Evolutionary conservation across 2,888 invertebrate genomes (phyloP).

Genomic region (Carcina quercana): DNA sequence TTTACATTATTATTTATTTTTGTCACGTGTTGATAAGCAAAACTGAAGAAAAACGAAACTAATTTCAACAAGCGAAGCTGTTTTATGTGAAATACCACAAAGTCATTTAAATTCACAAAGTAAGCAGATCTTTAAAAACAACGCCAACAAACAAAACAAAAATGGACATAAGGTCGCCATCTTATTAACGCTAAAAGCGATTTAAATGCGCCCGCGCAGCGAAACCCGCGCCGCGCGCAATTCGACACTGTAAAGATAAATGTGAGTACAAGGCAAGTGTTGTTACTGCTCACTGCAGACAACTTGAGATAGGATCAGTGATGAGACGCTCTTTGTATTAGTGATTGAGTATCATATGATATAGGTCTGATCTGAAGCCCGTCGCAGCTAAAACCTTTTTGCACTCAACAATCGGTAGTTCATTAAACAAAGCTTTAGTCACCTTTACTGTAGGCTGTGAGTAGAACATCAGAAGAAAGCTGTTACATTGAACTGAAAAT

Average conservation of each 20-base stretch:
- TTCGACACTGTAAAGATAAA: constrained; percentile 11
- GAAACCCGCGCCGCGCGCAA: constrained; percentile 15
- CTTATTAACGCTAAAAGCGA: constrained; percentile 19
- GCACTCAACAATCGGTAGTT: too few relatives aligned
- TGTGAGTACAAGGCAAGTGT: neutral
- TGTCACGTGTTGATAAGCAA: too few relatives aligned
- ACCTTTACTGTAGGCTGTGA: too few relatives aligned
- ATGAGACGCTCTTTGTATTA: neutral
- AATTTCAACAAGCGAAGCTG: too few relatives aligned
- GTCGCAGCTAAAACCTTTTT: neutral
- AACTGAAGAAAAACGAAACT: too few relatives aligned
- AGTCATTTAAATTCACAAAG: constrained; percentile 12
- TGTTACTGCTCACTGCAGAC: neutral
- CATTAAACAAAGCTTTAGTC: too few relatives aligned
- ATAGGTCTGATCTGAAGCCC: too few relatives aligned
- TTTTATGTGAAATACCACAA: too few relatives aligned
- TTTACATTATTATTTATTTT: too few relatives aligned
- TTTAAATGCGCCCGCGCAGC: constrained; percentile 21
- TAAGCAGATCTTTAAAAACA: constrained; percentile 15
- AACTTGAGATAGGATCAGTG: neutral
- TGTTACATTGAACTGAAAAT: too few relatives aligned
- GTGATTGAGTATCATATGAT: neutral
- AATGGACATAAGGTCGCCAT: constrained; percentile 29
- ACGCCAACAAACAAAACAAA: constrained; percentile 21
- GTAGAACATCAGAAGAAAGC: too few relatives aligned